Percentiles rank a stretch among this genome's conserved stretches.
Conservation (phyloP, 2,888 invertebrate genomes). For the Stratiomys singularior region DNA sequence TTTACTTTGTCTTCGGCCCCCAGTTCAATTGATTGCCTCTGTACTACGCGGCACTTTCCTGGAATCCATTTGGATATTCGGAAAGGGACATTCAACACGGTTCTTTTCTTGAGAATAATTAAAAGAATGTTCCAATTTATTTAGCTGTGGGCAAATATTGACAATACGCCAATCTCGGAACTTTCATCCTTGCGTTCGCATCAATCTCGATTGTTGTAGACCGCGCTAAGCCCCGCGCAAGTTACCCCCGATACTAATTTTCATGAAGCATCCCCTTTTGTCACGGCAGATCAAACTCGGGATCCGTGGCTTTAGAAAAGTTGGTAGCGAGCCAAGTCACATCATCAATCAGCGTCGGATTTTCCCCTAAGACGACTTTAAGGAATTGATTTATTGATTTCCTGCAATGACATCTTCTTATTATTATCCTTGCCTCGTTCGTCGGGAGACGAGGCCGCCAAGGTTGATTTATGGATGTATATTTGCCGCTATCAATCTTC, state of each 20-base stretch:
- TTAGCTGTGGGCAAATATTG: background rate
- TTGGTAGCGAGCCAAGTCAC: background rate
- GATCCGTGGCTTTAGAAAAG: background rate
- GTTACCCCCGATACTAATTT: conserved; percentile 10
- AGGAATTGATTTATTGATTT: conserved; percentile 45
- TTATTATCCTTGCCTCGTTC: conserved; percentile 38
- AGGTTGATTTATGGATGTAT: conserved; percentile 36
- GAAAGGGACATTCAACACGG: no score
- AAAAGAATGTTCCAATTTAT: conserved; percentile 1
- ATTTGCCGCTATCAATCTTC: conserved; percentile 34
- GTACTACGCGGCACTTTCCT: no score
- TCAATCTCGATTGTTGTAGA: background rate
- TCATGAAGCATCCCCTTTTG: background rate
- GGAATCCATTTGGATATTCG: no score
- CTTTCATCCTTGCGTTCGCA: background rate
- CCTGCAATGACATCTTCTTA: conserved; percentile 33
- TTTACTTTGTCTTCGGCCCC: no score
- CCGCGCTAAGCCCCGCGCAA: no score
- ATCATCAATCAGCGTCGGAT: conserved; percentile 43
- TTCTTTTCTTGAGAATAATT: background rate
- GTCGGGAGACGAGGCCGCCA: background rate
- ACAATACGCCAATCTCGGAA: background rate
- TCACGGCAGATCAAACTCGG: background rate
- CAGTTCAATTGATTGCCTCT: no score
- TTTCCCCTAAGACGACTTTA: conserved; percentile 28